Conservation (phyloP, 2,113 vertebrate genomes). For the Macquaria ambigua region DNA sequence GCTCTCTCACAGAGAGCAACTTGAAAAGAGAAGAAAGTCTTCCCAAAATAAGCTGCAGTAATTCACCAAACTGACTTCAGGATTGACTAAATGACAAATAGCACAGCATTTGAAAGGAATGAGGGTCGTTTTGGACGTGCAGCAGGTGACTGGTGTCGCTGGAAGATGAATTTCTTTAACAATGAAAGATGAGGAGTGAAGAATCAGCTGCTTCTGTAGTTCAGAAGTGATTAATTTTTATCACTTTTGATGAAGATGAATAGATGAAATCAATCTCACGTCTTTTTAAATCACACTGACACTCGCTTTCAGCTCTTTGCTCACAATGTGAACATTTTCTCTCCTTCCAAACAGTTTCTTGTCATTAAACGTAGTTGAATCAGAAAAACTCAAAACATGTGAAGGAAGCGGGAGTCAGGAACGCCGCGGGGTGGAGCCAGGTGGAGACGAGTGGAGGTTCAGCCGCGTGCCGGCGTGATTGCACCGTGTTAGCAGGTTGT, state of each 20-base stretch:
- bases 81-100: neutral
- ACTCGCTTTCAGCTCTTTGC: neutral
- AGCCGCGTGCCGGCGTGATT: neutral
- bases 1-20: too few relatives aligned
- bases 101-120: neutral
- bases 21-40: neutral
- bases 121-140: neutral
- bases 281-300: neutral
- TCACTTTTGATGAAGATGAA: conserved; percentile 17
- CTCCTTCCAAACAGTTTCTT: neutral
- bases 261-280: neutral
- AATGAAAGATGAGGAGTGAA: neutral
- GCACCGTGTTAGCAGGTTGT: neutral
- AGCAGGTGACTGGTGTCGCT: neutral
- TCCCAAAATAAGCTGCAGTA: neutral
- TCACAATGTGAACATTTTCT: neutral
- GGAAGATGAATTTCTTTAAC: neutral
- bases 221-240: neutral
- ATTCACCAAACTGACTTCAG: neutral
- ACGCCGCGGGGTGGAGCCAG: neutral
- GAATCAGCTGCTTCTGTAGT: neutral
- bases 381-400: neutral
- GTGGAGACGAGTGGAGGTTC: neutral
- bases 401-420: neutral
- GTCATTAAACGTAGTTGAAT: neutral